A percentile compares a stretch with the other conserved stretches of the same genome.
Conservation (phyloP, 37 sponge, comb jelly and placozoan species). For the Aplysina aerophoba region DNA sequence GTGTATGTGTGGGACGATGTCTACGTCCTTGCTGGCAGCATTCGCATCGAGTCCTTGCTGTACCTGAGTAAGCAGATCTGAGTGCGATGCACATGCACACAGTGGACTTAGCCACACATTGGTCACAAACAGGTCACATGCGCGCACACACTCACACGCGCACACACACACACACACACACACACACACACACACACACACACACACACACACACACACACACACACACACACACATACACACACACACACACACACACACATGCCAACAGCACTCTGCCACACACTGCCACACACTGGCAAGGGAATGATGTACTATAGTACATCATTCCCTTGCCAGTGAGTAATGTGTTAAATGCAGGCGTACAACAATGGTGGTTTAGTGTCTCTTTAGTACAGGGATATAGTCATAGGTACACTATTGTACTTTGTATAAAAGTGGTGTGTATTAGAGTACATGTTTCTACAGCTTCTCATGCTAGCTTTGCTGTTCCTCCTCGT, state of each 20-base stretch:
- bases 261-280: not conserved
- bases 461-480: not conserved
- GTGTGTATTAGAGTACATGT: not conserved
- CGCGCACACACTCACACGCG: slow-evolving; percentile 15
- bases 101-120: not conserved
- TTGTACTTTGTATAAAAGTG: not conserved
- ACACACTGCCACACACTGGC: slow-evolving; percentile 15
- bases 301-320: too few species aligned
- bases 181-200: slow-evolving; percentile 53
- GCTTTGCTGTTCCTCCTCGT: too few species aligned
- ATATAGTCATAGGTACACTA: not conserved
- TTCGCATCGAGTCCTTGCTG: slow-evolving; percentile 68
- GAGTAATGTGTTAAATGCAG: too few species aligned
- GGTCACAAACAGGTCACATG: not conserved
- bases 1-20: slow-evolving; percentile 75
- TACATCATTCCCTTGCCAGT: too few species aligned
- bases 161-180: slow-evolving; percentile 35
- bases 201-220: slow-evolving; percentile 54
- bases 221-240: slow-evolving; percentile 50
- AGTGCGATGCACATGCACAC: not conserved
- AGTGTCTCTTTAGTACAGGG: too few species aligned
- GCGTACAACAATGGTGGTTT: too few species aligned
- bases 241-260: slow-evolving; percentile 26
- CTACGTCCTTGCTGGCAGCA: slow-evolving; percentile 42
- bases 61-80: not conserved